Evolutionary conservation across 2,888 invertebrate genomes (phyloP).

Genomic region (Eupithecia centaureata): DNA sequence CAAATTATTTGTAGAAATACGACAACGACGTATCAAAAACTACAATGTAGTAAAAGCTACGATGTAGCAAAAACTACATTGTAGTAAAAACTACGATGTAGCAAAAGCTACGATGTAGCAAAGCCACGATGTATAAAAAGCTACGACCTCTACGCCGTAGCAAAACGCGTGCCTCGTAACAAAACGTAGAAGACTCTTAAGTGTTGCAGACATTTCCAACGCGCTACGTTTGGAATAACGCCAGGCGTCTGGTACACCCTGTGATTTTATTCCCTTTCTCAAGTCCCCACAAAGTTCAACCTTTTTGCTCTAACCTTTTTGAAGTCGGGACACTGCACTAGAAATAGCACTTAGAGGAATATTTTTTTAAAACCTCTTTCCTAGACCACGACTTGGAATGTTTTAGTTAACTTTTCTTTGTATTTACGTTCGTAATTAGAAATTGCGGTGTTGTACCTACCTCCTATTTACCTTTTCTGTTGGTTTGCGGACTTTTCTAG

Average conservation of each 20-base stretch:
- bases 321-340: constrained; percentile 15
- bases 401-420: constrained; percentile 1
- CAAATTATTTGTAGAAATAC: too few species aligned
- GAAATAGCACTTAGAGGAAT: constrained; percentile 12
- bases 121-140: neutral
- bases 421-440: constrained; percentile 4
- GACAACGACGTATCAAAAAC: too few species aligned
- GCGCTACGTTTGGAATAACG: constrained; percentile 23
- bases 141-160: neutral
- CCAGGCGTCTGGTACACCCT: constrained; percentile 22
- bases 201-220: neutral
- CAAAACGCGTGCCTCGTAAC: neutral
- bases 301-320: constrained; percentile 15
- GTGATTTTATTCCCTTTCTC: constrained; percentile 29
- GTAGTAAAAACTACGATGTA: neutral
- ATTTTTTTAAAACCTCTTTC: constrained; percentile 2
- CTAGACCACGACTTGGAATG: neutral
- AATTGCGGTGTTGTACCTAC: neutral
- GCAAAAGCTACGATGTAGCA: neutral
- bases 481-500: neutral
- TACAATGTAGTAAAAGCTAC: too few species aligned
- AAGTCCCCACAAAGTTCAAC: constrained; percentile 21
- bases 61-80: neutral
- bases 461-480: neutral
- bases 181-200: neutral